These are phyloP conservation scores for Dynastes hyllus DNA, from an alignment of 2,888 invertebrate species.

Conservation along the genomic window DNA sequence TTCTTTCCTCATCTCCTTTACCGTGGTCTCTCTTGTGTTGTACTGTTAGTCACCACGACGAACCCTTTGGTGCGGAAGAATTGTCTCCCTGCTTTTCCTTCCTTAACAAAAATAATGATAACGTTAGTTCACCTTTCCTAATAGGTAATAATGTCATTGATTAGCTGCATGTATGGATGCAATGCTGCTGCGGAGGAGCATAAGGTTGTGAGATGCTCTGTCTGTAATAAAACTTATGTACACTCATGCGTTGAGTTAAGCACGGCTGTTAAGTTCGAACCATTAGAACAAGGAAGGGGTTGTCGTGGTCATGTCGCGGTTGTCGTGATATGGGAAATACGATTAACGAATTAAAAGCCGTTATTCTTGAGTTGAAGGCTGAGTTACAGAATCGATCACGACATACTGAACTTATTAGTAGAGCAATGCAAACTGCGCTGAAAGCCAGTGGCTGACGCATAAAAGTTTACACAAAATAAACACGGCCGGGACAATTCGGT, in stretches of 20 bases:
- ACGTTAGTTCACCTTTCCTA: background rate
- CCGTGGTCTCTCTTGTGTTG: background rate
- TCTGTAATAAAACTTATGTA: no score
- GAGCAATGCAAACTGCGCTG: no score
- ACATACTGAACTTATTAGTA: no score
- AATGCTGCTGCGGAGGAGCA: conserved; percentile 1
- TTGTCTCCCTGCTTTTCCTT: background rate
- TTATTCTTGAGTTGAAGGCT: no score
- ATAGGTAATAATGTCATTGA: background rate
- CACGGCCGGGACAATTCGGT: no score
- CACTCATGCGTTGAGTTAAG: no score
- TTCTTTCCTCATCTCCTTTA: background rate
- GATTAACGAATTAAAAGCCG: no score
- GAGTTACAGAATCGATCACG: no score
- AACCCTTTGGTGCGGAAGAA: background rate
- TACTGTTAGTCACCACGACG: background rate
- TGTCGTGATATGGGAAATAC: no score
- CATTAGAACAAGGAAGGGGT: background rate
- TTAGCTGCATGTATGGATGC: background rate
- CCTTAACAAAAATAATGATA: background rate
- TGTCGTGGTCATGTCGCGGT: background rate
- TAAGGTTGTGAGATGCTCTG: background rate
- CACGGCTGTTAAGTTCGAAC: background rate
- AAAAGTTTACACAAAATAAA: no score
- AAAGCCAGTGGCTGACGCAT: no score